Evolutionary conservation across 2,797 vertebrate genomes (phyloP).

Genomic region (Heliangelus exortis): DNA sequence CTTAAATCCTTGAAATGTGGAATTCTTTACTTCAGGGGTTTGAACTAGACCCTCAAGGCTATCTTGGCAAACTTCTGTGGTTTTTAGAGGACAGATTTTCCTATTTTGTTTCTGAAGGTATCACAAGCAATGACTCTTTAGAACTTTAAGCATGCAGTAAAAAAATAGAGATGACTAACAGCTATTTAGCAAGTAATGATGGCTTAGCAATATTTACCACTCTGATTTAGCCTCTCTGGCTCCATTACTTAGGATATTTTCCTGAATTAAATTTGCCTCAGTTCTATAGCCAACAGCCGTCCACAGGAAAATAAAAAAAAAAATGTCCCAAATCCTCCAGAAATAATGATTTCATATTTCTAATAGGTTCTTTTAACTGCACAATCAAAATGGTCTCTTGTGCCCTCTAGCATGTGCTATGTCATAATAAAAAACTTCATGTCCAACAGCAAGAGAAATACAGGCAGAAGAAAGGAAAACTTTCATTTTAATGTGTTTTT

Average conservation of each 20-base stretch:
- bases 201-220: constrained; percentile 81
- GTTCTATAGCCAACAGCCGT: constrained; percentile 81
- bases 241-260: constrained; percentile 78
- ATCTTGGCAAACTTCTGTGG: constrained; percentile 62
- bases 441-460: constrained; percentile 6
- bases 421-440: constrained; percentile 13
- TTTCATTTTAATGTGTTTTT: background rate
- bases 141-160: constrained; percentile 59
- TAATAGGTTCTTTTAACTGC: constrained; percentile 68
- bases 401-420: constrained; percentile 44
- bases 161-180: constrained; percentile 79
- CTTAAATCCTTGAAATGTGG: constrained; percentile 53
- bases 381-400: constrained; percentile 65
- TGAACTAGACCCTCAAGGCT: constrained; percentile 71
- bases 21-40: constrained; percentile 61
- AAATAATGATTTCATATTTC: constrained; percentile 82
- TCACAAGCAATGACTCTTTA: constrained; percentile 65
- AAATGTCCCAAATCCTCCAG: constrained; percentile 61
- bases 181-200: constrained; percentile 79
- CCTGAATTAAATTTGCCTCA: constrained; percentile 77
- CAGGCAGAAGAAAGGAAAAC: background rate
- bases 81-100: constrained; percentile 65
- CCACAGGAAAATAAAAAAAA: constrained; percentile 71
- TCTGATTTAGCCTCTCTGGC: constrained; percentile 74
- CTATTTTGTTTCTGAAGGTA: constrained; percentile 76